Percentiles rank a stretch among this genome's conserved stretches.
These are phyloP conservation scores for Auanema sp. DNA, from an alignment of 2,888 invertebrate species.

Conservation along the genomic window DNA sequence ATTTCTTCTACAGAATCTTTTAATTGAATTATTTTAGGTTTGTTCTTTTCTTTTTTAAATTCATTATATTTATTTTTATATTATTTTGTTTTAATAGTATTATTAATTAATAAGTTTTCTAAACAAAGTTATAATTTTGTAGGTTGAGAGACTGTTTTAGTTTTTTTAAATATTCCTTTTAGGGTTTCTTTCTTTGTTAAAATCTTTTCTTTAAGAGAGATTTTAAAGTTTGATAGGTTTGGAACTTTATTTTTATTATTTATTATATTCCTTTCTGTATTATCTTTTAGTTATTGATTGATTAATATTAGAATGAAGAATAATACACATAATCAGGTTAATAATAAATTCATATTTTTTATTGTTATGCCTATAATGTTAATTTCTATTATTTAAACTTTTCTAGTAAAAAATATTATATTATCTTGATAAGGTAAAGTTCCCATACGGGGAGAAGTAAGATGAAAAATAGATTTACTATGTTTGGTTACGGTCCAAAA, in stretches of 20 bases:
- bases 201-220: constrained; percentile 39
- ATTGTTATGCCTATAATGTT: constrained; percentile 28
- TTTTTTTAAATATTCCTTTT: constrained; percentile 45
- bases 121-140: constrained; percentile 27
- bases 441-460: constrained; percentile 35
- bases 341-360: constrained; percentile 36
- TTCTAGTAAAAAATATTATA: constrained; percentile 42
- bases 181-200: constrained; percentile 43
- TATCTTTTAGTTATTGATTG: constrained; percentile 70
- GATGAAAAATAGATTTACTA: constrained; percentile 46
- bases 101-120: constrained; percentile 38
- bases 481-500: constrained; percentile 46
- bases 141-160: constrained; percentile 36
- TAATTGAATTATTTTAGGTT: constrained; percentile 64
- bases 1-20: constrained; percentile 45
- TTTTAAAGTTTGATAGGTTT: constrained; percentile 37
- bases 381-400: constrained; percentile 38
- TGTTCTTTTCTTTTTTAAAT: constrained; percentile 37
- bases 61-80: constrained; percentile 40
- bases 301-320: constrained; percentile 39
- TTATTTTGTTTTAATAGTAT: constrained; percentile 40
- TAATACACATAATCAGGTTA: constrained; percentile 21
- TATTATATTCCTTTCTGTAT: constrained; percentile 35
- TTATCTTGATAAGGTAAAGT: constrained; percentile 48
- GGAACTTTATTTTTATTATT: constrained; percentile 32